These are phyloP conservation scores for Cerceris rybyensis DNA, from an alignment of 2,888 invertebrate genomes.

Conservation along the genomic window DNA sequence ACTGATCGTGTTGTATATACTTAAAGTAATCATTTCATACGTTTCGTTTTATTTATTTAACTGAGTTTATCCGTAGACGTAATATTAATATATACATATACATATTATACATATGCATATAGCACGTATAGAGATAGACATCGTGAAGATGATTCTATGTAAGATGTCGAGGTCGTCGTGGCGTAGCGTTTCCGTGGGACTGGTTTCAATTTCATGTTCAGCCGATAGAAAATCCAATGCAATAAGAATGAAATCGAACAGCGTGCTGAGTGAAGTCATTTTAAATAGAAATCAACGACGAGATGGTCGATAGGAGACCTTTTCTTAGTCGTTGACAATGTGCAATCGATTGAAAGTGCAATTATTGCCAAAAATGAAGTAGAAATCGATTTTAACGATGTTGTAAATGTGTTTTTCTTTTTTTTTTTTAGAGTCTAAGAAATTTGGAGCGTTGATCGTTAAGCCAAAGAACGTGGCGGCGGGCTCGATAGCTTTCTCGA, in stretches of 20 bases:
- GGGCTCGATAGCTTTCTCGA: constrained; percentile 35
- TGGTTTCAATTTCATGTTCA: constrained; percentile 31
- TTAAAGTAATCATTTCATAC: constrained; percentile 43
- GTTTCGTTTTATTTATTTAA: constrained; percentile 56
- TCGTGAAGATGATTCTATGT: neutral
- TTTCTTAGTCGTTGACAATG: neutral
- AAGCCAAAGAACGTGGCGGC: constrained; percentile 52
- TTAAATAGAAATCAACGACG: neutral
- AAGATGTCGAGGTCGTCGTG: constrained; percentile 29
- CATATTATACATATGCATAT: constrained; percentile 20
- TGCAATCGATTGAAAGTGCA: constrained; percentile 12
- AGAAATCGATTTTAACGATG: constrained; percentile 7
- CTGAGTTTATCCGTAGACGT: constrained; percentile 41
- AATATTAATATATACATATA: constrained; percentile 46
- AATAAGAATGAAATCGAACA: neutral
- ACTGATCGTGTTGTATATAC: constrained; percentile 63
- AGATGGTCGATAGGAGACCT: neutral
- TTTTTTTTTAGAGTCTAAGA: neutral
- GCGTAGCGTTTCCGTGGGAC: constrained; percentile 13
- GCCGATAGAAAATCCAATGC: neutral
- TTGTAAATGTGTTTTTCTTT: constrained; percentile 3
- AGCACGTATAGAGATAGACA: constrained; percentile 14
- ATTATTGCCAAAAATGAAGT: constrained; percentile 10
- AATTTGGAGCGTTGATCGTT: constrained; percentile 23
- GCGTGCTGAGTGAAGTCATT: neutral